A percentile compares a stretch with the other conserved stretches of the same genome.
phyloP scores from a whole-genome alignment of 2,113 vertebrate species.

The Odocoileus hemionus region DNA sequence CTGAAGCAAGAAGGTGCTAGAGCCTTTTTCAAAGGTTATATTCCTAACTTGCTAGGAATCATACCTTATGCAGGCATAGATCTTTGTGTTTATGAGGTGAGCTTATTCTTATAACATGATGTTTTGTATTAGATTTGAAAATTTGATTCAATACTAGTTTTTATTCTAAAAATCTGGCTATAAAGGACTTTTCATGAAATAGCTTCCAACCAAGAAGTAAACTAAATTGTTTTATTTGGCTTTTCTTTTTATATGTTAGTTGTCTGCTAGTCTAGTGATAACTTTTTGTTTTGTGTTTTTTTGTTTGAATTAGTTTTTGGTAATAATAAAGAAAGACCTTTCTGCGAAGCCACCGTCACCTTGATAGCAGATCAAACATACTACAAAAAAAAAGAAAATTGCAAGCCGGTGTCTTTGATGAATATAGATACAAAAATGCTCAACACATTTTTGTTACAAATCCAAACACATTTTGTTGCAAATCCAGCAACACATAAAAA shows the following conservation, averaged over 20 bases:
- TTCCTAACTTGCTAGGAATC: constrained; percentile 91
- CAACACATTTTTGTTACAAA: neutral
- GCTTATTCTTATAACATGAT: constrained; percentile 27
- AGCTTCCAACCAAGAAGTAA: constrained; percentile 7
- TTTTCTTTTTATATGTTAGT: neutral
- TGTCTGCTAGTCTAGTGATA: neutral
- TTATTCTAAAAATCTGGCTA: constrained; percentile 16
- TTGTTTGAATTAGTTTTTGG: neutral
- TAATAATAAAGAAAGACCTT: neutral
- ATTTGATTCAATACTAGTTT: neutral
- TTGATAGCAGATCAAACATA: neutral
- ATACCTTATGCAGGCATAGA: constrained; percentile 92
- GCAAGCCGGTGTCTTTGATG: neutral
- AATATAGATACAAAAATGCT: neutral
- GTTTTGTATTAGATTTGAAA: neutral
- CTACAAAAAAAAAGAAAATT: neutral
- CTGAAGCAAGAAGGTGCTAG: constrained; percentile 87
- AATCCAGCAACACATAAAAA: neutral
- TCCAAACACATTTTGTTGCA: neutral
- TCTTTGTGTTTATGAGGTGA: constrained; percentile 93
- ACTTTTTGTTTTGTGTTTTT: neutral
- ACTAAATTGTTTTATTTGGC: neutral
- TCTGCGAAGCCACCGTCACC: fast-evolving
- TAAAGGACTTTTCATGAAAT: constrained; percentile 14
- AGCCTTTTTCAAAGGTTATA: constrained; percentile 91